A percentile compares a stretch with the other conserved stretches of the same genome.
phyloP scores from a whole-genome alignment of 2,113 vertebrate species.

The Hippolais icterina region DNA sequence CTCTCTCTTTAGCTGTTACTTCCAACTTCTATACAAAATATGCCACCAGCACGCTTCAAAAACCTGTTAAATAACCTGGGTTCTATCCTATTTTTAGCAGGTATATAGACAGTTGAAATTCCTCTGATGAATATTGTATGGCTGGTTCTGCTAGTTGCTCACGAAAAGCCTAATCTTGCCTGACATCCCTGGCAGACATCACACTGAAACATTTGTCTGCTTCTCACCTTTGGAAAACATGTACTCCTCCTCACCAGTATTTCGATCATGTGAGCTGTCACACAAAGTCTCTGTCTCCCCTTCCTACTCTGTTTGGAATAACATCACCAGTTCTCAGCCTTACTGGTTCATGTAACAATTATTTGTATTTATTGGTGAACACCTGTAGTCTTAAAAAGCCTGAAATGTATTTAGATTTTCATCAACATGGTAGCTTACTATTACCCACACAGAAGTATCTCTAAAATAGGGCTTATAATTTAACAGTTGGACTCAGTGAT shows the following conservation, averaged over 20 bases:
- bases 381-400: neutral
- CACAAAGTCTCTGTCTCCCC: neutral
- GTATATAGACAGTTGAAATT: neutral
- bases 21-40: neutral
- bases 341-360: neutral
- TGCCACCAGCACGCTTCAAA: neutral
- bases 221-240: neutral
- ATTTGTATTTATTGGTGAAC: neutral
- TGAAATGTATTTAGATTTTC: neutral
- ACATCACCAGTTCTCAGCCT: neutral
- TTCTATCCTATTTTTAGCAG: neutral
- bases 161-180: neutral
- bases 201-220: neutral
- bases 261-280: neutral
- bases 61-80: neutral
- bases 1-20: neutral
- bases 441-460: neutral
- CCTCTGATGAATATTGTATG: neutral
- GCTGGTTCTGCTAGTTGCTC: neutral
- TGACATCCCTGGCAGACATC: neutral
- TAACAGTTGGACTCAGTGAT: neutral
- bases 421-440: neutral
- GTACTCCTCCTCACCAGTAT: neutral
- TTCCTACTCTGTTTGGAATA: neutral
- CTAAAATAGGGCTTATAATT: neutral